Evolutionary conservation across 2,797 vertebrate genomes (phyloP).

Genomic region (Gastrophryne carolinensis): DNA sequence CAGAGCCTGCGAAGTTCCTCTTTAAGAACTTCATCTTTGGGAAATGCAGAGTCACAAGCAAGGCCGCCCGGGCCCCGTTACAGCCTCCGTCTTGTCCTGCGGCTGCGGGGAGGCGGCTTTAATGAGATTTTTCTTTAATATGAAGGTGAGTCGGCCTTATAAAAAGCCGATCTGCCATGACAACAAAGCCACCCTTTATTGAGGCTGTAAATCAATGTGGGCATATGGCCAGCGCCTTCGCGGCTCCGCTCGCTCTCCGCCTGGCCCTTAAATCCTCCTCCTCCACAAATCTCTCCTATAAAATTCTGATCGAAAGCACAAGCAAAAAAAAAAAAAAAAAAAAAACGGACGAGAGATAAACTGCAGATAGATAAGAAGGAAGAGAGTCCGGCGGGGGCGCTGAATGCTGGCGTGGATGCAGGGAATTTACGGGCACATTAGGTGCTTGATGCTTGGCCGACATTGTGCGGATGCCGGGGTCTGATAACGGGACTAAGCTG

Average conservation of each 20-base stretch:
- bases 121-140: constrained; percentile 50
- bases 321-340: not conserved
- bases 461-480: too few species aligned
- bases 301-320: not conserved
- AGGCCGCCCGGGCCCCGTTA: constrained; percentile 7
- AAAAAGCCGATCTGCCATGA: constrained; percentile 46
- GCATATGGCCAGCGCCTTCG: constrained; percentile 32
- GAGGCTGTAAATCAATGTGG: constrained; percentile 45
- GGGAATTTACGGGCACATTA: too few species aligned
- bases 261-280: not conserved
- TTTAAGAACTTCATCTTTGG: too few species aligned
- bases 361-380: not conserved
- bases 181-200: constrained; percentile 50
- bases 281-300: constrained; percentile 1
- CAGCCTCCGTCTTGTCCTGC: constrained; percentile 5
- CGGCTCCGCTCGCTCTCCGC: not conserved
- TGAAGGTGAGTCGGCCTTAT: constrained; percentile 47
- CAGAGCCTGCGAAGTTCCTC: too few species aligned
- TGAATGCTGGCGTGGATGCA: not conserved
- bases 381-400: not conserved
- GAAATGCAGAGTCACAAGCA: too few species aligned
- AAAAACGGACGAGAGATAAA: not conserved
- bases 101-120: constrained; percentile 46
- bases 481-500: too few species aligned
- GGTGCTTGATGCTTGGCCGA: too few species aligned